phyloP scores from a whole-genome alignment of 2,888 invertebrate genomes.

The Cecidostiba fungosa region DNA sequence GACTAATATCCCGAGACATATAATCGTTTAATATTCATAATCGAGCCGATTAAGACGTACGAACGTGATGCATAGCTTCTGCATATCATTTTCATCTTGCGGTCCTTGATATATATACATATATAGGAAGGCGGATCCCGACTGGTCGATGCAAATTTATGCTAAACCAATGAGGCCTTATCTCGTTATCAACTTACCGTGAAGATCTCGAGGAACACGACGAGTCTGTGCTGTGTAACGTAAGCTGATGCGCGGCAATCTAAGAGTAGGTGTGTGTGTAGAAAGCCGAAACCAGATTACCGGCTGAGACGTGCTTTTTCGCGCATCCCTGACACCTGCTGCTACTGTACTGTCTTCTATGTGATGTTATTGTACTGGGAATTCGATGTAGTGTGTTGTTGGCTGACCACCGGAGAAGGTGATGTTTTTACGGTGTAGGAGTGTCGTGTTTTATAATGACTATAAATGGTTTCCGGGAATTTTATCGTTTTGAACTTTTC shows the following conservation, averaged over 20 bases:
- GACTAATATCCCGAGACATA: neutral
- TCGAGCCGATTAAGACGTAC: conserved; percentile 5
- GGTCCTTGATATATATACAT: neutral
- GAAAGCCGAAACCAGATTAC: neutral
- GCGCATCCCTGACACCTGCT: conserved; percentile 3
- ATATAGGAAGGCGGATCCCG: neutral
- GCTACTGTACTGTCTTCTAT: neutral
- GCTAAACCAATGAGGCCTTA: conserved; percentile 46
- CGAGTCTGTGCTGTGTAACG: too few relatives aligned
- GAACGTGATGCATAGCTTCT: neutral
- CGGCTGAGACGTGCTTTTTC: conserved; percentile 7
- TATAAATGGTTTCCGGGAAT: neutral
- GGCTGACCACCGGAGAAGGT: too few relatives aligned
- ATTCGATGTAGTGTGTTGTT: neutral
- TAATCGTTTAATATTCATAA: conserved; percentile 27
- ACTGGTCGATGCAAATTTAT: conserved; percentile 50
- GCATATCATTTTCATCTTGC: conserved; percentile 21
- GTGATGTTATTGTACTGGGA: neutral
- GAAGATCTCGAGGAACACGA: neutral
- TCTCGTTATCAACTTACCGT: conserved; percentile 38
- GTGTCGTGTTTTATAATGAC: neutral
- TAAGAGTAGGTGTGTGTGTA: neutral
- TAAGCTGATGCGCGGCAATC: neutral
- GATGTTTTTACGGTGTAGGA: neutral
- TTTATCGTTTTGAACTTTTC: neutral